Evolutionary conservation across 2,797 vertebrate species (phyloP).

Genomic region (Clarias laeviceps): DNA sequence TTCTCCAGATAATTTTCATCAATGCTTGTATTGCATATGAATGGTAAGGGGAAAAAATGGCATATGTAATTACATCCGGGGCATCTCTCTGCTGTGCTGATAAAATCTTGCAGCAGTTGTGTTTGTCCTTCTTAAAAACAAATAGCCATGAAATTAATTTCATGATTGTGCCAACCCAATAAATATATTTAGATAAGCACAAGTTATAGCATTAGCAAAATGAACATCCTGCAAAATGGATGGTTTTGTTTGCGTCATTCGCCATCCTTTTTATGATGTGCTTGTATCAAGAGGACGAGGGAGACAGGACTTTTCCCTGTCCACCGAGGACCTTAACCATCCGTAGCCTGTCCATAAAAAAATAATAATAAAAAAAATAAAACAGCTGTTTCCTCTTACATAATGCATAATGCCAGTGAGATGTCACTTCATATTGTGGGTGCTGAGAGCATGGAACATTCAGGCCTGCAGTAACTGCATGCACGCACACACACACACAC

Average conservation of each 20-base stretch:
- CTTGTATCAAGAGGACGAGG: background rate
- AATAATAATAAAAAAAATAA: constrained; percentile 45
- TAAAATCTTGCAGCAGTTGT: constrained; percentile 71
- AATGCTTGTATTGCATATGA: constrained; percentile 70
- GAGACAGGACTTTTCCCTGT: constrained; percentile 39
- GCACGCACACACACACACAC: background rate
- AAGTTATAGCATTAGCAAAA: constrained; percentile 2
- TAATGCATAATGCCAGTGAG: constrained; percentile 77
- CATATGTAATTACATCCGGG: constrained; percentile 73
- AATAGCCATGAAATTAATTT: constrained; percentile 72
- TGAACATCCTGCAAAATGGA: constrained; percentile 27
- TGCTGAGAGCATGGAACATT: constrained; percentile 60
- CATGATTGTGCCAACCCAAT: constrained; percentile 69
- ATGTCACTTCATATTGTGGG: constrained; percentile 77
- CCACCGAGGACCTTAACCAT: constrained; percentile 64
- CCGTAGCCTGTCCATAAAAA: constrained; percentile 56
- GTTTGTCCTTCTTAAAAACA: constrained; percentile 56
- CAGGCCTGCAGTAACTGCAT: constrained; percentile 27
- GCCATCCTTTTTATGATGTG: background rate
- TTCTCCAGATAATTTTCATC: constrained; percentile 74
- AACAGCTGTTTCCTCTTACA: constrained; percentile 81
- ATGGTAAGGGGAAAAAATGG: constrained; percentile 66
- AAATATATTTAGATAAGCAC: constrained; percentile 58
- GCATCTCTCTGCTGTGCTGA: constrained; percentile 64
- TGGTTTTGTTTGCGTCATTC: constrained; percentile 19